A percentile compares a stretch with the other conserved stretches of the same genome.
Conservation (phyloP, 2,888 invertebrate genomes). For the Dicranocentrus wangi region DNA sequence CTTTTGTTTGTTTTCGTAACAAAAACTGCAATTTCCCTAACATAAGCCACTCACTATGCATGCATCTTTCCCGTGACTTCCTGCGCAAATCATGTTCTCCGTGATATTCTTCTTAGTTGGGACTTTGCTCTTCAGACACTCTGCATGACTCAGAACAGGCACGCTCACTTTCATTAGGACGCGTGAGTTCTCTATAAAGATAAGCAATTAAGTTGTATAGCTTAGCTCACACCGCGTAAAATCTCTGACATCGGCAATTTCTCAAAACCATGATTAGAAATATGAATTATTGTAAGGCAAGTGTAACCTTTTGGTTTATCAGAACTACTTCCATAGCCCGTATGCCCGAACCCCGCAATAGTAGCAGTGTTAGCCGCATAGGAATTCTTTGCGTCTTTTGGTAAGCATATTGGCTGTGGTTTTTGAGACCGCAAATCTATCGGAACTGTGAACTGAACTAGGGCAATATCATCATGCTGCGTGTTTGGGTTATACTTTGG, state of each 20-base stretch:
- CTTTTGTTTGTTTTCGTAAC: background rate
- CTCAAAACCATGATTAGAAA: background rate
- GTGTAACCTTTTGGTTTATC: conserved; percentile 31
- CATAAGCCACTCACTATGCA: conserved; percentile 67
- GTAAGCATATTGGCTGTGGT: conserved; percentile 61
- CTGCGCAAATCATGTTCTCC: conserved; percentile 69
- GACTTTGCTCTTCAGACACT: conserved; percentile 58
- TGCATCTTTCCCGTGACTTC: conserved; percentile 64
- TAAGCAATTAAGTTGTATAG: background rate
- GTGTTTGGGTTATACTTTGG: conserved; percentile 39
- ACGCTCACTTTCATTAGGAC: conserved; percentile 55
- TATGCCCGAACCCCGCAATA: conserved; percentile 63
- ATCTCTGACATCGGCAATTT: conserved; percentile 38
- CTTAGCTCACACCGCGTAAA: conserved; percentile 24
- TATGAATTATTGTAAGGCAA: background rate
- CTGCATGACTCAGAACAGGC: conserved; percentile 59
- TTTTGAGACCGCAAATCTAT: conserved; percentile 16
- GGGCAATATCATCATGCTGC: conserved; percentile 60
- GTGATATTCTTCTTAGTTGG: conserved; percentile 59
- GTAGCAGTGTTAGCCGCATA: conserved; percentile 57
- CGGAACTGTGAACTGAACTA: conserved; percentile 43
- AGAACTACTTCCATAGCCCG: conserved; percentile 33
- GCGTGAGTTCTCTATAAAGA: conserved; percentile 48
- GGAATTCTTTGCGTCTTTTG: conserved; percentile 10
- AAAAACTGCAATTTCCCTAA: too few species aligned